Percentiles rank a stretch among this genome's conserved stretches.
These are phyloP conservation scores for Cygnus olor DNA, from an alignment of 2,797 vertebrate genomes.

Conservation along the genomic window DNA sequence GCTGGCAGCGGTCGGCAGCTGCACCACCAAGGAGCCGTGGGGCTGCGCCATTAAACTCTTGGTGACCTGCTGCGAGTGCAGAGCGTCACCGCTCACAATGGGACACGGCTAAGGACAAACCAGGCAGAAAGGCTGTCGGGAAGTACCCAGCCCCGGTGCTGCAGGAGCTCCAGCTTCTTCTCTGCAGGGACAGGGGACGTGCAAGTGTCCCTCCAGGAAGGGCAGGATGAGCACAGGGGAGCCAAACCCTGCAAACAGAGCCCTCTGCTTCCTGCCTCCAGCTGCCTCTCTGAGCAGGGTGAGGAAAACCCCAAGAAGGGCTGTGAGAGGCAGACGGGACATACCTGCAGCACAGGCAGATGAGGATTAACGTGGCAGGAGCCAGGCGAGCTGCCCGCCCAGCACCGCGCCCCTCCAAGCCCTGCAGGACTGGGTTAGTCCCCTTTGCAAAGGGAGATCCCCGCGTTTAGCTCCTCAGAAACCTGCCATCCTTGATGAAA, in stretches of 20 bases:
- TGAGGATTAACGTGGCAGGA: not conserved
- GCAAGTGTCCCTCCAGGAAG: not conserved
- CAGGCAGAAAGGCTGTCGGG: not conserved
- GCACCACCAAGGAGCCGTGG: conserved; percentile 22
- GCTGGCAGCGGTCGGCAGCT: not conserved
- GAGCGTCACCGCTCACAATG: conserved; percentile 38
- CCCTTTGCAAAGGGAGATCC: not conserved
- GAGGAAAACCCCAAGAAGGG: not conserved
- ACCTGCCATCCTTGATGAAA: not conserved
- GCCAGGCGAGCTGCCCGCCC: not conserved
- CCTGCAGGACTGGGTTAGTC: not conserved
- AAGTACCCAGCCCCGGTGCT: not conserved
- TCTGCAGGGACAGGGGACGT: rapidly evolving
- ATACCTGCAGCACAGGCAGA: not conserved
- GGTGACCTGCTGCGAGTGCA: conserved; percentile 14
- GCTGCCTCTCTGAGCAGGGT: not conserved
- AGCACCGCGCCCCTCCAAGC: not conserved
- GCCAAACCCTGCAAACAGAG: not conserved
- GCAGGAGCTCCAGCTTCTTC: not conserved
- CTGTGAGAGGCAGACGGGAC: not conserved
- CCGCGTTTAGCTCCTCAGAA: not conserved
- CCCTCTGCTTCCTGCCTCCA: not conserved
- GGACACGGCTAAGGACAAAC: conserved; percentile 23
- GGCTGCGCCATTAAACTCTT: conserved; percentile 70
- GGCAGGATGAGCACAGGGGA: not conserved